phyloP scores from a whole-genome alignment of 2,113 vertebrate genomes.

The Strix uralensis region DNA sequence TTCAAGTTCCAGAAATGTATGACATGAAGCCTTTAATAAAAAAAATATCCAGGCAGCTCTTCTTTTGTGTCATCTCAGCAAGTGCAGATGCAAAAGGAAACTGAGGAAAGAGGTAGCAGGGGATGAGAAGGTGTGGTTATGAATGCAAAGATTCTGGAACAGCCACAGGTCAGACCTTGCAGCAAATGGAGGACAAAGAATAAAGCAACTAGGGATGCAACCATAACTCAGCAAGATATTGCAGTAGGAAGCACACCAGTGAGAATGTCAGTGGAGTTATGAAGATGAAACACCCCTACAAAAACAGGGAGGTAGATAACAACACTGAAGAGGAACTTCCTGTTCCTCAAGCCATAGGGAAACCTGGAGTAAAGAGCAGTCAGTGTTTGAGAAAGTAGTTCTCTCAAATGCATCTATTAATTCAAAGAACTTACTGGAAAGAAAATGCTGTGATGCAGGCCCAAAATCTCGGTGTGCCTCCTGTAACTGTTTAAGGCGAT shows the following conservation, averaged over 20 bases:
- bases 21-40: background rate
- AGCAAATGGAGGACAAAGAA: background rate
- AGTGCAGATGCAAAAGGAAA: background rate
- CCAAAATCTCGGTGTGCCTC: conserved; percentile 95
- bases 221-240: background rate
- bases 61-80: background rate
- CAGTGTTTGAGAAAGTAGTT: background rate
- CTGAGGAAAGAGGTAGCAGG: background rate
- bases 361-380: background rate
- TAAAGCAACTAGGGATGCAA: background rate
- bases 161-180: background rate
- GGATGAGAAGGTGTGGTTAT: background rate
- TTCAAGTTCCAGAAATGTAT: background rate
- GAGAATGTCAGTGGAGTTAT: background rate
- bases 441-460: conserved; percentile 93
- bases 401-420: background rate
- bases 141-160: background rate
- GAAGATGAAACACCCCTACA: background rate
- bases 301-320: background rate
- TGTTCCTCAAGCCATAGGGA: background rate
- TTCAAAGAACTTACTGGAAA: conserved; percentile 87
- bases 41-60: background rate
- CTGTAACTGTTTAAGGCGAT: conserved; percentile 90
- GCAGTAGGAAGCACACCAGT: background rate
- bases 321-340: background rate